These are phyloP conservation scores for Oscheius sp. DNA, from an alignment of 2,888 invertebrate species.

Conservation along the genomic window DNA sequence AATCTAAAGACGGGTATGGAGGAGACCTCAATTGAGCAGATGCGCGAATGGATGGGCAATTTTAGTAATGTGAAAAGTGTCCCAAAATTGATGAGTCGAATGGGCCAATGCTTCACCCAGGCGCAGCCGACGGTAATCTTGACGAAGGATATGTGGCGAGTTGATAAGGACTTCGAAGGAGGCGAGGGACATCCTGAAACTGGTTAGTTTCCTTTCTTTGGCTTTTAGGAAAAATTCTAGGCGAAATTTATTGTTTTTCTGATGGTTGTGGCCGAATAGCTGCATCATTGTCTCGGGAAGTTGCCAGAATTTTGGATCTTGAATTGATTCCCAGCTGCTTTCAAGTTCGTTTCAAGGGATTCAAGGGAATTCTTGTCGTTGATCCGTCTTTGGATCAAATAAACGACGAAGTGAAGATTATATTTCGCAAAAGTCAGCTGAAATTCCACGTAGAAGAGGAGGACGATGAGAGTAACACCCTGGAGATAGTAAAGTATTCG, in stretches of 20 bases:
- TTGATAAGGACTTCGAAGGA: conserved; percentile 49
- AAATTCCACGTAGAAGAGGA: conserved; percentile 55
- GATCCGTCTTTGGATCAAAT: conserved; percentile 54
- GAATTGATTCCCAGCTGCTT: conserved; percentile 54
- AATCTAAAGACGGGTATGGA: conserved; percentile 37
- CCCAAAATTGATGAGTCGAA: conserved; percentile 71
- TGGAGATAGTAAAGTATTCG: conserved; percentile 58
- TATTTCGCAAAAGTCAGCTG: conserved; percentile 59
- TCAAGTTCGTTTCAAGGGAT: conserved; percentile 66
- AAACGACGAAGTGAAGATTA: not conserved
- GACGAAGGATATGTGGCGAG: conserved; percentile 39
- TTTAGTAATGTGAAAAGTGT: conserved; percentile 56
- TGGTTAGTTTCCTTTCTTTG: not conserved
- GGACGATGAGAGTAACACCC: conserved; percentile 18
- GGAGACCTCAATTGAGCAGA: conserved; percentile 42
- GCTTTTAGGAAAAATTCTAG: not conserved
- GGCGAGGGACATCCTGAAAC: conserved; percentile 35
- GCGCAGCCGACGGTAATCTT: conserved; percentile 51
- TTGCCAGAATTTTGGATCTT: conserved; percentile 39
- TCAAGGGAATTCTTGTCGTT: conserved; percentile 67
- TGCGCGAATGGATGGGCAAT: conserved; percentile 62
- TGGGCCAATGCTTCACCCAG: conserved; percentile 72
- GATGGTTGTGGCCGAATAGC: conserved; percentile 58
- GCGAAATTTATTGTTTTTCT: conserved; percentile 57
- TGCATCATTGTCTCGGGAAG: conserved; percentile 31